Evolutionary conservation across 2,113 vertebrate species (phyloP).

Genomic region (Ptilorrhoa leucosticta): DNA sequence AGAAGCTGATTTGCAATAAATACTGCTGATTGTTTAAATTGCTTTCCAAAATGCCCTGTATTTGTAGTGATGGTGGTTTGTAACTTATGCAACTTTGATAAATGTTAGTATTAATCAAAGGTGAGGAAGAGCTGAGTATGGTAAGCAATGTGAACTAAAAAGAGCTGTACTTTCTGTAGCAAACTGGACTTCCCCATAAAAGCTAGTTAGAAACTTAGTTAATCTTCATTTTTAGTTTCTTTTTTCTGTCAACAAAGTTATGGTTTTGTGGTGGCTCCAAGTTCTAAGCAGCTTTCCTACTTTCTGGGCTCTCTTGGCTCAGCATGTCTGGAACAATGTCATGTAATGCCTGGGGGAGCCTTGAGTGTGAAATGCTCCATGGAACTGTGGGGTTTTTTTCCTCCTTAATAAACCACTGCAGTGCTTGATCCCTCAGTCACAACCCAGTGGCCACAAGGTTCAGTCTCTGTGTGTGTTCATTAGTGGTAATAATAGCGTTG

Average conservation of each 20-base stretch:
- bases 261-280: neutral
- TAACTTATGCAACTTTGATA: neutral
- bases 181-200: neutral
- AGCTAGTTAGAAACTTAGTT: neutral
- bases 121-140: neutral
- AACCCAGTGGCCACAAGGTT: fast-evolving
- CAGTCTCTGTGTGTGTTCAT: neutral
- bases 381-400: fast-evolving
- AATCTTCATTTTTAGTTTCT: neutral
- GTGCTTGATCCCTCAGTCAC: neutral
- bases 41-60: neutral
- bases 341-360: fast-evolving
- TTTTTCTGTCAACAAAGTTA: neutral
- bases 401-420: neutral
- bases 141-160: neutral
- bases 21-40: neutral
- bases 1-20: constrained; percentile 49
- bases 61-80: neutral
- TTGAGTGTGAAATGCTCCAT: neutral
- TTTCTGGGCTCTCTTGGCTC: neutral
- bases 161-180: neutral
- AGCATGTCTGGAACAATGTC: too few species aligned
- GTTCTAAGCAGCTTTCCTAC: neutral
- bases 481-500: neutral
- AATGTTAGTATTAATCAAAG: neutral